These are phyloP conservation scores for Danaus chrysippus DNA, from an alignment of 2,888 invertebrate genomes.

Conservation along the genomic window DNA sequence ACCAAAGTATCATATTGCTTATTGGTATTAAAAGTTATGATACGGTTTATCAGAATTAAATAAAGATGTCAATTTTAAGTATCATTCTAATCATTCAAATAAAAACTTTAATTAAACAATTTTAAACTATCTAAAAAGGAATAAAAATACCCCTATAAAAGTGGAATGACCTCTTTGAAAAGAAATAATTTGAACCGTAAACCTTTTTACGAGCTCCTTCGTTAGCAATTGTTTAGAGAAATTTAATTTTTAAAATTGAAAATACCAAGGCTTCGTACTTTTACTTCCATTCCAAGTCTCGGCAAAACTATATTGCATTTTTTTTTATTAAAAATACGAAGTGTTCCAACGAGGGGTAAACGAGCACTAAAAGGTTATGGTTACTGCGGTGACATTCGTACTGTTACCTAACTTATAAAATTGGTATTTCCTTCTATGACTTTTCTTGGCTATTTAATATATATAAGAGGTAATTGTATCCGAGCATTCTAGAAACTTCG, in stretches of 20 bases:
- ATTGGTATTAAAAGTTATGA: too few relatives aligned
- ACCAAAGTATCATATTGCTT: too few relatives aligned
- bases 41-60: too few relatives aligned
- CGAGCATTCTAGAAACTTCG: neutral
- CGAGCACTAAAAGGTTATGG: constrained; percentile 73
- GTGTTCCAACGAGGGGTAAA: constrained; percentile 70
- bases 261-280: constrained; percentile 52
- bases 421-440: constrained; percentile 43
- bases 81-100: too few relatives aligned
- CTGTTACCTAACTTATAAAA: constrained; percentile 74
- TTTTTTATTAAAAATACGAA: constrained; percentile 69
- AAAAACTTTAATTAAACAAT: neutral
- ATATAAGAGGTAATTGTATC: constrained; percentile 7
- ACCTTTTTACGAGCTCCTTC: constrained; percentile 25
- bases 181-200: constrained; percentile 20
- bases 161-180: constrained; percentile 11
- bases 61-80: too few relatives aligned
- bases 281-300: constrained; percentile 44
- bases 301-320: constrained; percentile 71
- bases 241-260: constrained; percentile 61
- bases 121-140: neutral
- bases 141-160: constrained; percentile 11
- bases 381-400: constrained; percentile 72
- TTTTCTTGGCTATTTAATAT: constrained; percentile 18
- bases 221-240: constrained; percentile 42